Evolutionary conservation across 2,797 vertebrate species (phyloP).

Genomic region (Chromis chromis): DNA sequence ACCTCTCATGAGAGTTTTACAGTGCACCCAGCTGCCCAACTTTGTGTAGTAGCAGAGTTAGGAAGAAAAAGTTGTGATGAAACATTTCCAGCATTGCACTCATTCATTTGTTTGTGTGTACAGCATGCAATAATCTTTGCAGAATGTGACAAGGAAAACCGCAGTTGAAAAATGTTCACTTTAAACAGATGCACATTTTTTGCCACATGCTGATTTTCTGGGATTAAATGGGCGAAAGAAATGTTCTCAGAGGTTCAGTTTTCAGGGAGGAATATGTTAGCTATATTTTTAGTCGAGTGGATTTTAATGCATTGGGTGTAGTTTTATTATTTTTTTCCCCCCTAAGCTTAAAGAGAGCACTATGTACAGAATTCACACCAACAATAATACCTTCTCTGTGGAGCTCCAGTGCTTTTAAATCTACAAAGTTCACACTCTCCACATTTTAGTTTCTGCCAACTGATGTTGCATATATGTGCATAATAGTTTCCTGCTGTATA

Average conservation of each 20-base stretch:
- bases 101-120: neutral
- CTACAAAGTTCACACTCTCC: slow-evolving; percentile 21
- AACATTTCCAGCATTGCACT: neutral
- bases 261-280: neutral
- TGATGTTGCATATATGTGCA: slow-evolving; percentile 17
- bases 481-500: slow-evolving; percentile 14
- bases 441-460: slow-evolving; percentile 6
- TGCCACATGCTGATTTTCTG: neutral
- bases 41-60: neutral
- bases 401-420: slow-evolving; percentile 11
- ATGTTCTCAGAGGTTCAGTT: neutral
- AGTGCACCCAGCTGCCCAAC: slow-evolving; percentile 16
- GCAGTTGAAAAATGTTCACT: neutral
- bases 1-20: slow-evolving; percentile 17
- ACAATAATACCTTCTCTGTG: slow-evolving; percentile 14
- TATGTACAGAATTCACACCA: neutral
- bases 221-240: neutral
- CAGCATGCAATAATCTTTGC: neutral
- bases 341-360: slow-evolving; percentile 4
- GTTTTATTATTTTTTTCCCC: slow-evolving; percentile 21
- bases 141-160: no score
- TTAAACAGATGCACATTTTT: neutral
- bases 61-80: slow-evolving; percentile 2
- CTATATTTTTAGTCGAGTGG: neutral
- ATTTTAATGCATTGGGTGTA: neutral